Percentiles rank a stretch among this genome's conserved stretches.
Conservation (phyloP, 2,888 invertebrate genomes). For the Pristionchus fissidentatus region DNA sequence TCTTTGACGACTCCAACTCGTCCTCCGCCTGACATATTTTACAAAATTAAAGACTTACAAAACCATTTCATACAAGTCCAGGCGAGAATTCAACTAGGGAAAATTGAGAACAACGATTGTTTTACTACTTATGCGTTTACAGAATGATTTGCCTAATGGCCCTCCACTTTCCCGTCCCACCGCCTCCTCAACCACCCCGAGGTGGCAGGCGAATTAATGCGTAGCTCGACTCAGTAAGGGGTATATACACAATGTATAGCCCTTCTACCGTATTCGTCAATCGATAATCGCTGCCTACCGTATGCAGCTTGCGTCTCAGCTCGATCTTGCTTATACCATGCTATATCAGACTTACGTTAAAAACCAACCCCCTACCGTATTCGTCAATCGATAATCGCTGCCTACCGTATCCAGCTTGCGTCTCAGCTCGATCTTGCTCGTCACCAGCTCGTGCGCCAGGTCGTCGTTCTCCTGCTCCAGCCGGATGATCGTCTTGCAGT, state of each 20-base stretch:
- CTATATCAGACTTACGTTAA: background rate
- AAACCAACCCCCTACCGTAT: background rate
- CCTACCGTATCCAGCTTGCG: conserved; percentile 77
- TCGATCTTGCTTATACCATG: background rate
- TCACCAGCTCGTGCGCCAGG: conserved; percentile 80
- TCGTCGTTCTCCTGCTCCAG: conserved; percentile 81
- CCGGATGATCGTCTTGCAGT: conserved; percentile 78
- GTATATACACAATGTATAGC: background rate
- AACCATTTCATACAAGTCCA: conserved; percentile 1
- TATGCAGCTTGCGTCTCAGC: background rate
- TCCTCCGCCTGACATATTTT: conserved; percentile 79
- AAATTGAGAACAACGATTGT: too few relatives aligned
- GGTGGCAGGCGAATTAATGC: too few relatives aligned
- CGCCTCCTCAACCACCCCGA: too few relatives aligned
- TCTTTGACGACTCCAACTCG: conserved; percentile 76
- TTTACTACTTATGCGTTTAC: too few relatives aligned
- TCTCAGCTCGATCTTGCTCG: conserved; percentile 79
- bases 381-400: background rate
- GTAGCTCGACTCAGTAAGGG: background rate
- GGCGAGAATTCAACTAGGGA: background rate
- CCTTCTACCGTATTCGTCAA: background rate
- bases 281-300: background rate
- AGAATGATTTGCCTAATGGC: too few relatives aligned
- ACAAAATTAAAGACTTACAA: conserved; percentile 48
- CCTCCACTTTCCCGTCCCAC: too few relatives aligned